Evolutionary conservation across 2,888 invertebrate genomes (phyloP).

Genomic region (Lochmaea capreae): DNA sequence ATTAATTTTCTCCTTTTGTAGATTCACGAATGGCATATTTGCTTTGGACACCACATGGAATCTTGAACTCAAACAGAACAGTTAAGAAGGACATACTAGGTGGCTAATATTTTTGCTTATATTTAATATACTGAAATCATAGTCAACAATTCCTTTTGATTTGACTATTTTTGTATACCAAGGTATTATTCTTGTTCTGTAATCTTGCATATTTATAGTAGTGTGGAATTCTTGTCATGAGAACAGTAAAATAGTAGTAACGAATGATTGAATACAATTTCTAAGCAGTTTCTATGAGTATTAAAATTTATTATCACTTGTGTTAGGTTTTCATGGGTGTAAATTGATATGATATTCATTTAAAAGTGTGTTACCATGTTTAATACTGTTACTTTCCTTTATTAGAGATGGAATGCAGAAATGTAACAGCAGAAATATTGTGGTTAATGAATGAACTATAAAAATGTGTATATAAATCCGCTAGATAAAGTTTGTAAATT

Average conservation of each 20-base stretch:
- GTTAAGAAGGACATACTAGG: no score
- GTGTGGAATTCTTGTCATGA: background rate
- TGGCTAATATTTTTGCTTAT: no score
- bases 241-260: background rate
- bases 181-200: background rate
- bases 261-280: background rate
- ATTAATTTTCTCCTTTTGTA: no score
- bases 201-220: background rate
- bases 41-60: no score
- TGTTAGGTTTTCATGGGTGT: slow-evolving; percentile 6
- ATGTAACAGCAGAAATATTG: background rate
- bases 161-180: no score
- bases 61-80: no score
- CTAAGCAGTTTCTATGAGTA: background rate
- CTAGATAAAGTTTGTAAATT: background rate
- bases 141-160: no score
- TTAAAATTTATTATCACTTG: slow-evolving; percentile 13
- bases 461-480: slow-evolving; percentile 9
- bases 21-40: no score
- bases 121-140: no score
- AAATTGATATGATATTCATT: slow-evolving; percentile 12
- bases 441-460: slow-evolving; percentile 14
- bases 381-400: slow-evolving; percentile 17
- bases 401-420: slow-evolving; percentile 17
- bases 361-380: slow-evolving; percentile 19